A percentile compares a stretch with the other conserved stretches of the same genome.
These are phyloP conservation scores for Pterophyllum scalare DNA, from an alignment of 2,113 vertebrate species.

Conservation along the genomic window DNA sequence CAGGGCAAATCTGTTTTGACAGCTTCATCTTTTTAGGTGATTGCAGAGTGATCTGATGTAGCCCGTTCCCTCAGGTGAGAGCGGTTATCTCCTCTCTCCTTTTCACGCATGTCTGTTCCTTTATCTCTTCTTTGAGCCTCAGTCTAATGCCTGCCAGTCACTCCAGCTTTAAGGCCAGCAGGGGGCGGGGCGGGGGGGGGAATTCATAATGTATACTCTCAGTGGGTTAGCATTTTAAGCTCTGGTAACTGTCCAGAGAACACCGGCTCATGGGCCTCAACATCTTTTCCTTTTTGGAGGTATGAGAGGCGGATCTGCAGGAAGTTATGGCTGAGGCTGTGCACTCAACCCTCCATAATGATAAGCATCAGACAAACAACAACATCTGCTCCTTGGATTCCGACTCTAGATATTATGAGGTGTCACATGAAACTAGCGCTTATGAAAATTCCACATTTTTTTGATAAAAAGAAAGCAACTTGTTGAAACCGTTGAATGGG, in stretches of 20 bases:
- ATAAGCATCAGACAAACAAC: conserved; percentile 68
- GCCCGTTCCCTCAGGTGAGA: conserved; percentile 67
- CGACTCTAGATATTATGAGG: conserved; percentile 19
- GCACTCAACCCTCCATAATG: conserved; percentile 51
- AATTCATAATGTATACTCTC: neutral
- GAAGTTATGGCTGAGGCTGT: conserved; percentile 64
- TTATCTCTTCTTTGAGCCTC: conserved; percentile 60
- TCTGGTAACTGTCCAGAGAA: conserved; percentile 16
- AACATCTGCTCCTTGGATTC: conserved; percentile 49
- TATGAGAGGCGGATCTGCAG: conserved; percentile 30
- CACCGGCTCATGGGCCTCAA: neutral
- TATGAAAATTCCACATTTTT: conserved; percentile 36
- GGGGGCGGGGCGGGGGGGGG: neutral
- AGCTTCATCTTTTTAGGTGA: conserved; percentile 69
- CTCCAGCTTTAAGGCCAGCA: conserved; percentile 18
- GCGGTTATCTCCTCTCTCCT: conserved; percentile 66
- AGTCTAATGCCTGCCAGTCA: conserved; percentile 52
- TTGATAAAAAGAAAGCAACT: conserved; percentile 26
- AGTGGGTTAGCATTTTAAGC: neutral
- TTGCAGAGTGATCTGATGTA: conserved; percentile 71
- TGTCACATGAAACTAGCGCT: conserved; percentile 44
- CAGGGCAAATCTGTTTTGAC: conserved; percentile 69
- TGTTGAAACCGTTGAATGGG: neutral
- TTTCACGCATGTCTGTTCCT: conserved; percentile 78
- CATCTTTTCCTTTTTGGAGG: conserved; percentile 24